Percentiles rank a stretch among this genome's conserved stretches.
Conservation (phyloP, 2,797 vertebrate genomes). For the Acropternis orthonyx region DNA sequence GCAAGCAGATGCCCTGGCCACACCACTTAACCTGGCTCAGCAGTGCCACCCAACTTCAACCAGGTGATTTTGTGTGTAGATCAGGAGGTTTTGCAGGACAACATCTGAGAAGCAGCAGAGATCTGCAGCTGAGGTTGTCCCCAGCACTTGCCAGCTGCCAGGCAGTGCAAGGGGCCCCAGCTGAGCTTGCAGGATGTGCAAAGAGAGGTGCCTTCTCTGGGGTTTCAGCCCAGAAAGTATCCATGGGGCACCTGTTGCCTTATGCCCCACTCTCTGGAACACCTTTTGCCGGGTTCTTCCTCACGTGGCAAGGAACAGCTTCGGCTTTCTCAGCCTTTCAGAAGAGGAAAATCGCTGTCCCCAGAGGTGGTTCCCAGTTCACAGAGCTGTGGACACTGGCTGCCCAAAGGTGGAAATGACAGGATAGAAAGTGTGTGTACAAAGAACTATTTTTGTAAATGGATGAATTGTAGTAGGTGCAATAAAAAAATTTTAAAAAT, state of each 20-base stretch:
- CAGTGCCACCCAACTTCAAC: background rate
- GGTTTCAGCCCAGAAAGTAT: background rate
- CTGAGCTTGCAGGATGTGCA: background rate
- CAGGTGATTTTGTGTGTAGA: background rate
- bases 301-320: background rate
- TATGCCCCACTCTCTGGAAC: fast-evolving
- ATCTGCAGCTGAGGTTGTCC: background rate
- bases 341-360: background rate
- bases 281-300: background rate
- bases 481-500: slow-evolving; percentile 14
- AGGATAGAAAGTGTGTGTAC: slow-evolving; percentile 28
- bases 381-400: background rate
- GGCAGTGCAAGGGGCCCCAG: background rate
- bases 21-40: background rate
- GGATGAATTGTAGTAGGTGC: background rate
- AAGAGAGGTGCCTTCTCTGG: background rate
- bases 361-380: background rate
- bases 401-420: slow-evolving; percentile 21
- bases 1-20: background rate
- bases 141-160: background rate
- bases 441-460: slow-evolving; percentile 52
- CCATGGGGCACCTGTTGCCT: background rate
- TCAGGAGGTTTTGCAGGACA: background rate
- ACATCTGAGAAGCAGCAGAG: background rate
- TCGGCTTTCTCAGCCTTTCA: background rate